Conservation (phyloP, 2,113 vertebrate genomes). For the Corynorhinus townsendii region DNA sequence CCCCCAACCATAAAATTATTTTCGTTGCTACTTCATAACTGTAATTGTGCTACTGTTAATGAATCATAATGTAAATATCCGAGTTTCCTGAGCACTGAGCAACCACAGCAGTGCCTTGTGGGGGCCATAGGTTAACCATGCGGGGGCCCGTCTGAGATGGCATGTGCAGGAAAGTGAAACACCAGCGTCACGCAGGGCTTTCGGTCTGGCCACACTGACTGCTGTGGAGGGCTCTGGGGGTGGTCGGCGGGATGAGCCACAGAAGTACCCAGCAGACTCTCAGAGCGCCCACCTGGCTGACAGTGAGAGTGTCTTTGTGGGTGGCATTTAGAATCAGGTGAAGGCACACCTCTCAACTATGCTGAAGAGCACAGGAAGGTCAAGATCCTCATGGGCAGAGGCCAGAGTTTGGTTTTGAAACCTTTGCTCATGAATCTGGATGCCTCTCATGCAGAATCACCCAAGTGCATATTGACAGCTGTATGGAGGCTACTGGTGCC, state of each 20-base stretch:
- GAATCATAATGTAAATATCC: too few species aligned
- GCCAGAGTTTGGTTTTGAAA: neutral
- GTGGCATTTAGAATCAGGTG: neutral
- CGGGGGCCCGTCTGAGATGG: neutral
- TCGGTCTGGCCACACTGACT: neutral
- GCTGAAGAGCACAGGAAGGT: conserved; percentile 1
- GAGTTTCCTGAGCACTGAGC: neutral
- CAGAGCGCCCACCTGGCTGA: neutral
- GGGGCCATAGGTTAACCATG: too few species aligned
- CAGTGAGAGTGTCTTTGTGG: neutral
- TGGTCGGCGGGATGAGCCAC: neutral
- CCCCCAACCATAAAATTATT: too few species aligned
- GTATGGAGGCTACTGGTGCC: neutral
- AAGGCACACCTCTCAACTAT: neutral
- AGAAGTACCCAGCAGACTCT: neutral
- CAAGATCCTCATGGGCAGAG: neutral
- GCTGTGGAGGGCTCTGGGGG: neutral
- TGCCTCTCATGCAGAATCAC: neutral
- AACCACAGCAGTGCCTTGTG: neutral
- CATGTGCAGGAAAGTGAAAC: neutral
- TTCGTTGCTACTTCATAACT: too few species aligned
- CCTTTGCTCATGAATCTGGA: neutral
- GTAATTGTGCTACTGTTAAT: too few species aligned
- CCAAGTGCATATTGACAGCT: neutral
- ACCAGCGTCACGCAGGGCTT: neutral